These are phyloP conservation scores for Hypanus sabinus DNA, from an alignment of 2,113 vertebrate genomes.

Conservation along the genomic window DNA sequence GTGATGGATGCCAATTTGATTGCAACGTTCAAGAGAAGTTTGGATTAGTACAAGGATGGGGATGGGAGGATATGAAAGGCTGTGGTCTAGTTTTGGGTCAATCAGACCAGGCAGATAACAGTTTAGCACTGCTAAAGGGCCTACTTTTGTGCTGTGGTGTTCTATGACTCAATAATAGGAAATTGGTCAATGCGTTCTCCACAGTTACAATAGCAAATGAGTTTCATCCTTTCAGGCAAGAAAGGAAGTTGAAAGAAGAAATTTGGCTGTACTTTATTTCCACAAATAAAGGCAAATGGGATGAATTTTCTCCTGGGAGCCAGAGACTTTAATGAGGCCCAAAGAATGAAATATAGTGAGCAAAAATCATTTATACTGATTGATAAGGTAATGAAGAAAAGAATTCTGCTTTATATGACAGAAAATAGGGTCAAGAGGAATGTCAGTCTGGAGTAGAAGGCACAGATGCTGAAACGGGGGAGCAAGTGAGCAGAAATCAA, in stretches of 20 bases:
- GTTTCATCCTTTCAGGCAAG: background rate
- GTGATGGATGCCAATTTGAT: too few relatives aligned
- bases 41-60: too few relatives aligned
- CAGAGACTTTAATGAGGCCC: background rate
- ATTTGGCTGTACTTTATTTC: background rate
- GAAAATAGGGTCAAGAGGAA: background rate
- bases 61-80: too few relatives aligned
- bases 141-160: too few relatives aligned
- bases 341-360: background rate
- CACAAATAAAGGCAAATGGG: background rate
- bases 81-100: too few relatives aligned
- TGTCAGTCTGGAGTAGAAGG: background rate
- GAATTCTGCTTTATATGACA: background rate
- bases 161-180: too few relatives aligned
- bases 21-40: too few relatives aligned
- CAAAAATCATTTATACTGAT: slow-evolving; percentile 23
- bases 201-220: background rate
- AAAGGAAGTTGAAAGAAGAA: background rate
- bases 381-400: background rate
- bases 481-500: background rate
- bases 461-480: background rate
- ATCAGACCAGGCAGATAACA: too few relatives aligned
- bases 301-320: background rate
- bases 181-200: background rate
- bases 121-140: too few relatives aligned